These are phyloP conservation scores for Carposina sasakii DNA, from an alignment of 1,140 invertebrate genomes.

Conservation along the genomic window DNA sequence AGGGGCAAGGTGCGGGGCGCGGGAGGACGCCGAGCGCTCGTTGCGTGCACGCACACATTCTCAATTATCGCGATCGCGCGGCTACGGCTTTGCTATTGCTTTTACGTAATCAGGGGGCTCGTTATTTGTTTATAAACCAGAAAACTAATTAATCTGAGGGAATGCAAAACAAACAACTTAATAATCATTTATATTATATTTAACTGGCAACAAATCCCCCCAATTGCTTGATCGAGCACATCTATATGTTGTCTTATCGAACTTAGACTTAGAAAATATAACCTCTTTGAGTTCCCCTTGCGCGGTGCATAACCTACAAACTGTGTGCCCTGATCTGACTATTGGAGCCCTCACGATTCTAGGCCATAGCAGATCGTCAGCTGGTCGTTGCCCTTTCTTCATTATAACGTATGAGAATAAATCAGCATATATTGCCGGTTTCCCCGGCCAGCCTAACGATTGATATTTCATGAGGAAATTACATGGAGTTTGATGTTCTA, in stretches of 20 bases:
- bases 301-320: constrained; percentile 85
- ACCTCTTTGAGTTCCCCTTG: constrained; percentile 84
- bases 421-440: constrained; percentile 65
- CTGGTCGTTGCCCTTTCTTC: constrained; percentile 79
- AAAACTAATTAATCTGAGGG: neutral
- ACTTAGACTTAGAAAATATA: constrained; percentile 82
- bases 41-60: too few relatives aligned
- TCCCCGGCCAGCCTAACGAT: constrained; percentile 70
- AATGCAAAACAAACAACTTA: constrained; percentile 13
- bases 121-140: neutral
- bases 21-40: too few relatives aligned
- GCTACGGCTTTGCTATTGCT: too few relatives aligned
- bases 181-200: constrained; percentile 41
- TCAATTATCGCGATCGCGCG: too few relatives aligned
- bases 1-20: too few relatives aligned
- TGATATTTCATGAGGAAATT: constrained; percentile 82
- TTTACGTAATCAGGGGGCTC: too few relatives aligned
- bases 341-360: constrained; percentile 81
- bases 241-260: constrained; percentile 79
- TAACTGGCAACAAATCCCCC: constrained; percentile 82
- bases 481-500: constrained; percentile 80
- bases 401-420: constrained; percentile 85
- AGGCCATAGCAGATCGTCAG: constrained; percentile 79
- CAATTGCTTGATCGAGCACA: constrained; percentile 80
- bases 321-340: constrained; percentile 77